Conservation (phyloP, 2,797 vertebrate genomes). For the Remorina albescens region DNA sequence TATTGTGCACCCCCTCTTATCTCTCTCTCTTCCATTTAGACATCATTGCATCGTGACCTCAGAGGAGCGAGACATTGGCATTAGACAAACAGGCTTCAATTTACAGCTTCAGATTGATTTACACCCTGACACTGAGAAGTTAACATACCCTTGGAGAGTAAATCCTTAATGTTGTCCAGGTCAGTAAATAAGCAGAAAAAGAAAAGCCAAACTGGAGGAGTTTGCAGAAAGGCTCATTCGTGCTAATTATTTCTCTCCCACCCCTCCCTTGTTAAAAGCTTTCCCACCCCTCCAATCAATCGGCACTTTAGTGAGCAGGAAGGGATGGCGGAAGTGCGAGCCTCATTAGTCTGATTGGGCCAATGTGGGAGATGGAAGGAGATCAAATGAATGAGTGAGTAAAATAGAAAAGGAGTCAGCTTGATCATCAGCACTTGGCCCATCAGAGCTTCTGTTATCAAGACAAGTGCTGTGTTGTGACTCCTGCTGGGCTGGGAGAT, state of each 20-base stretch:
- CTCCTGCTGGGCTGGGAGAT: constrained; percentile 9
- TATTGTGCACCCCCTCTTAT: constrained; percentile 34
- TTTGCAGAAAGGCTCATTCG: constrained; percentile 84
- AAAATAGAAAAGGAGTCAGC: constrained; percentile 78
- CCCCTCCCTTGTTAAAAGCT: constrained; percentile 86
- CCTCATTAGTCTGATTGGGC: constrained; percentile 84
- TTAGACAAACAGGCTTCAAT: constrained; percentile 62
- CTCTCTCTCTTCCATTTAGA: constrained; percentile 45
- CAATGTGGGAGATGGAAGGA: constrained; percentile 72
- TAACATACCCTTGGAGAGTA: constrained; percentile 78
- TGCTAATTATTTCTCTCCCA: constrained; percentile 86
- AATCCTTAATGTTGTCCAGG: constrained; percentile 81
- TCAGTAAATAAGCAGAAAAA: constrained; percentile 80
- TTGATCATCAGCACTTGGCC: constrained; percentile 79
- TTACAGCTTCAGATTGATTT: constrained; percentile 77
- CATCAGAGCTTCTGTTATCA: constrained; percentile 68
- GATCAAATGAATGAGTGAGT: constrained; percentile 69
- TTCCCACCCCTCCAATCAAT: constrained; percentile 87
- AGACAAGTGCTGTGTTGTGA: constrained; percentile 53
- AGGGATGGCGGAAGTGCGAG: constrained; percentile 81
- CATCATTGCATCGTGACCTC: constrained; percentile 62
- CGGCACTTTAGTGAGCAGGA: constrained; percentile 82
- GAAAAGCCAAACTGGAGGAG: constrained; percentile 75
- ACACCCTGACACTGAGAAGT: constrained; percentile 78
- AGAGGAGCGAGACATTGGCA: constrained; percentile 46